Conservation (phyloP, 2,113 vertebrate species). For the Mirounga angustirostris region DNA sequence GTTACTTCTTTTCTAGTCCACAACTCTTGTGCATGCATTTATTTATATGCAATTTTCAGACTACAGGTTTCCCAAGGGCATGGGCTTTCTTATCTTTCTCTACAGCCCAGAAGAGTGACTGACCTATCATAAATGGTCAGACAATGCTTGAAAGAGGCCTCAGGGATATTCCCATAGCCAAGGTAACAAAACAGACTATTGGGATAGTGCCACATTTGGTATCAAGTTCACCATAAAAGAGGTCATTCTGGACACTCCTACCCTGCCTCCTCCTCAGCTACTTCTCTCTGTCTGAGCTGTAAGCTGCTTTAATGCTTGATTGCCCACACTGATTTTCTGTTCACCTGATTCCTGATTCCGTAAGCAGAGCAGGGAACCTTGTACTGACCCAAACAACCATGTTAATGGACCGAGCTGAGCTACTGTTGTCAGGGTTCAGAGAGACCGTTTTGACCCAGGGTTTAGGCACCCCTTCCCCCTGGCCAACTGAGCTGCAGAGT, state of each 20-base stretch:
- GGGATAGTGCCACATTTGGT: constrained; percentile 77
- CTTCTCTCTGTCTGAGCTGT: constrained; percentile 71
- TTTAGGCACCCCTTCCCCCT: background rate
- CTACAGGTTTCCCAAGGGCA: background rate
- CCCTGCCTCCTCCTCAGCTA: constrained; percentile 55
- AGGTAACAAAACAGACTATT: constrained; percentile 54
- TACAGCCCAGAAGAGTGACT: background rate
- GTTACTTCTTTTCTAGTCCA: background rate
- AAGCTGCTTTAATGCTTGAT: constrained; percentile 77
- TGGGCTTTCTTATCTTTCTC: background rate
- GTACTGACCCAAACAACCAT: background rate
- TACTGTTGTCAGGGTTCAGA: background rate
- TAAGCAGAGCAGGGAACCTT: constrained; percentile 47
- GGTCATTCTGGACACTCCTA: constrained; percentile 72
- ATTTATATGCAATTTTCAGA: constrained; percentile 13
- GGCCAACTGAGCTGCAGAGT: background rate
- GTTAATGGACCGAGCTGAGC: background rate
- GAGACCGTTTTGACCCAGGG: background rate
- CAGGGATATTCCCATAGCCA: constrained; percentile 55
- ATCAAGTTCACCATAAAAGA: constrained; percentile 70
- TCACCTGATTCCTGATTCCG: background rate
- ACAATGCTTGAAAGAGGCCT: constrained; percentile 15
- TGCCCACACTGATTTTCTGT: background rate
- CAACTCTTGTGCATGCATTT: background rate
- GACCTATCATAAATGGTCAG: background rate